Evolutionary conservation across 2,113 vertebrate species (phyloP), one percentile per base, ranked within the genome.

Genomic region (Aleadryas rufinucha): DNA sequence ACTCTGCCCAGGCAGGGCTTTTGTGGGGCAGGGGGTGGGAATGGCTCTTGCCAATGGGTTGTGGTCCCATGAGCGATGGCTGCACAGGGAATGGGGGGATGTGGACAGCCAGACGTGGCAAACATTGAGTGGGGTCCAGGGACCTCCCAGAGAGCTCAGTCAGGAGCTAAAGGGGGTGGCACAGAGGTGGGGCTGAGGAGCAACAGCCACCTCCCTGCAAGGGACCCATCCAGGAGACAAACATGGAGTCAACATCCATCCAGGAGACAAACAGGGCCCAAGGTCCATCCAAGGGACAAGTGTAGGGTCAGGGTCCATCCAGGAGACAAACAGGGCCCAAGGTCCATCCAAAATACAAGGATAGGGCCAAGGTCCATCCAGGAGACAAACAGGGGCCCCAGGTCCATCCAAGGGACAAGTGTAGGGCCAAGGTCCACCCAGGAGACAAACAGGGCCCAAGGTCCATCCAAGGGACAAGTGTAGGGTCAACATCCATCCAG

Each of bases 81-180:
- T 26, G 0, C 44, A 31, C 13, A 5, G 33, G 57, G 47, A 23
- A 14, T 0, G 2, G n/a, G 47, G 33, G 20, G n/a, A 28, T 8
- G 5, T 26, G 45, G 23, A 18, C 59, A 41, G 21, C 71, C 61
- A 76, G 45, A 21, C 5, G 3, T 9, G 13, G 28, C 17, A 53
- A n/a, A n/a, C n/a, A n/a, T n/a, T n/a, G n/a, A n/a, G 23, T 22
- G 9, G 65, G 16, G 37, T 21, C 63, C 31, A 7, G 47, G 42
- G 59, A 41, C 20, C 9, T 61, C 45, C 26, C 6, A 7, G 39
- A 45, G 37, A 57, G 22, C 49, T 84, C 30, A 35, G 33, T 10
- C 41, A 77, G 49, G 76, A 79, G 57, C 33, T 39, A 49, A 90
- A 71, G 22, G 52, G 71, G 70, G 21, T 31, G 44, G 45, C 57